Evolutionary conservation across 1,140 invertebrate species (phyloP), one percentile per base, ranked within the genome.

Genomic region (Drosophila sp.): DNA sequence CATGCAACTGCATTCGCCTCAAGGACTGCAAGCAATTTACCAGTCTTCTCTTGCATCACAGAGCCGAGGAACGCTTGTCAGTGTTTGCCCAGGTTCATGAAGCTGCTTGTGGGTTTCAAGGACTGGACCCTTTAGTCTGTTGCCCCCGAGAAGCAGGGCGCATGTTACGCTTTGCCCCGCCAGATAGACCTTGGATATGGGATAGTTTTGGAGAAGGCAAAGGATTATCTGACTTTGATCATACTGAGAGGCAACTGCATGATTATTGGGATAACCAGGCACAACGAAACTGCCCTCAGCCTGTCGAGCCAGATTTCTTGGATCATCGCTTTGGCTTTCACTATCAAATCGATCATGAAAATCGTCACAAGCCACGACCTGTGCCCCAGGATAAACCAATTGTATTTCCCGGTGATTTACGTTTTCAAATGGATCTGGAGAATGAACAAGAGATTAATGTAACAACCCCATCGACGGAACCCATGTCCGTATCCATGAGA

Each of bases 321-420:
- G 80, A 79, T 5, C 57, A 68, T 0, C 44, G 74, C 3, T 77
- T 76, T 60, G 72, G 47, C 3, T 80, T 74, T 35, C 65, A 60
- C 5, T 87, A 80, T 60, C 47, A 75, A 2, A 69, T 87, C 4
- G 76, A 89, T 3, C 84, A 87, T 30, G 67, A 32, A 0, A 27
- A 10, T 2, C 57, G 64, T 35, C 7, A 25, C 35, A 47, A n/a
- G 3, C 33, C 54, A 3, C 72, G 83, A 11, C 67, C 72, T 17
- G 11, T 17, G 11, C 80, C 84, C 0, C 65, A 61, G 30, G 85
- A 89, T 35, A 80, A 56, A 30, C 84, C 84, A 0, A 79, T 89
- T 62, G 77, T 89, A 1, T 89, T 89, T 75, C 84, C 84, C 1
- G 84, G 84, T 0, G 84, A 89, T 11, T 27, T 90, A n/a, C 71